Conservation (phyloP, 2,113 vertebrate genomes). For the Neopipo cinnamomea region DNA sequence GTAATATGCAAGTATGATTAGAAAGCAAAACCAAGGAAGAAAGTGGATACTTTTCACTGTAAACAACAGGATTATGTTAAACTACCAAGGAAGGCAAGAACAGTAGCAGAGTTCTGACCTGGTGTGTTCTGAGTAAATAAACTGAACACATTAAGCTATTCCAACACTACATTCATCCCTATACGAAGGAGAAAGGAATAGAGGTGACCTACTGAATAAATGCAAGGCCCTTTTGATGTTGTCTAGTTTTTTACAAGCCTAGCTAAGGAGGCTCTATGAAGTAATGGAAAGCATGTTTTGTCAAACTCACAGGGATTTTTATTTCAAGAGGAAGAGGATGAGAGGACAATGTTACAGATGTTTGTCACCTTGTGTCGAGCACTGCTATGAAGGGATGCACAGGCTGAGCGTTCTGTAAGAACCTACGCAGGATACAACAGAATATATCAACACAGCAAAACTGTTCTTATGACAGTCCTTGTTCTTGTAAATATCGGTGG, state of each 20-base stretch:
- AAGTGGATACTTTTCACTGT: not conserved
- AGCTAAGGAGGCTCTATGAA: not conserved
- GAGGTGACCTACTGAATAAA: not conserved
- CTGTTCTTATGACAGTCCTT: not conserved
- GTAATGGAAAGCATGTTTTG: not conserved
- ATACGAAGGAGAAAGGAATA: not conserved
- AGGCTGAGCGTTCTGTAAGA: not conserved
- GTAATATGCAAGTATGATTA: not conserved
- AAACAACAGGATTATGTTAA: not conserved
- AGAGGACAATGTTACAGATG: not conserved
- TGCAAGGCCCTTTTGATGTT: not conserved
- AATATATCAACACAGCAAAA: not conserved
- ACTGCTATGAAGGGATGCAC: not conserved
- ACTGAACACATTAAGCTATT: not conserved
- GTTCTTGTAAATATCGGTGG: not conserved
- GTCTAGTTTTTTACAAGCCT: not conserved
- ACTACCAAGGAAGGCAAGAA: not conserved
- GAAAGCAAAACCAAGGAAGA: not conserved
- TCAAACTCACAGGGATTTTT: not conserved
- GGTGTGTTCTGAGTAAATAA: not conserved
- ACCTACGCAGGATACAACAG: not conserved
- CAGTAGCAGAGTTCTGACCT: not conserved
- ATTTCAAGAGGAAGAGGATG: not conserved
- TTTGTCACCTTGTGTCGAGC: not conserved
- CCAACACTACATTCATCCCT: rapidly evolving